Evolutionary conservation across 2,797 vertebrate genomes (phyloP).

Genomic region (Enteromius fasciolatus): DNA sequence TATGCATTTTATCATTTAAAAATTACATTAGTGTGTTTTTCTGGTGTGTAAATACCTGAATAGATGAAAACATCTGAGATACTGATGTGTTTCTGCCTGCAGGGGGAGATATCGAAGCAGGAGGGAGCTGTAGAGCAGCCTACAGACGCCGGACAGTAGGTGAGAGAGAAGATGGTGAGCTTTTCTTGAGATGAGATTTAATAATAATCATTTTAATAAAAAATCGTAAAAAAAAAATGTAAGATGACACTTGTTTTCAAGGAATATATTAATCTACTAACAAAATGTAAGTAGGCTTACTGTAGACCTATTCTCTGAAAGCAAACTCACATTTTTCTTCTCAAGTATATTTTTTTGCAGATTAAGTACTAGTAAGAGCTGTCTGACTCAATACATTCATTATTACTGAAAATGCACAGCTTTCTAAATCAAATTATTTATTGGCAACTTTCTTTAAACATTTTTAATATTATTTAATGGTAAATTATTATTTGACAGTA

Average conservation of each 20-base stretch:
- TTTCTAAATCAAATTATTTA: background rate
- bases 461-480: background rate
- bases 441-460: no score
- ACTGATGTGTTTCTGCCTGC: constrained; percentile 22
- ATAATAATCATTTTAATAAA: background rate
- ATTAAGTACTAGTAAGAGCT: background rate
- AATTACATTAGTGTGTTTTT: background rate
- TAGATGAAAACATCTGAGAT: constrained; percentile 3
- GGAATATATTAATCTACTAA: no score
- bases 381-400: background rate
- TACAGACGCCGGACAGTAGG: constrained; percentile 67
- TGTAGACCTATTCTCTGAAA: background rate
- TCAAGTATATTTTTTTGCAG: background rate
- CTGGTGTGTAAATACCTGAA: background rate
- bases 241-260: background rate
- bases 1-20: background rate
- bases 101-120: constrained; percentile 61
- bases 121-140: constrained; percentile 56
- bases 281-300: no score
- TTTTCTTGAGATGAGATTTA: background rate
- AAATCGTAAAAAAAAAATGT: no score
- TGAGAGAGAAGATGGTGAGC: constrained; percentile 20
- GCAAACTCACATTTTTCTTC: background rate
- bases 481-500: background rate
- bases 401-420: background rate